phyloP scores from a whole-genome alignment of 2,113 vertebrate species.

The Callorhinus ursinus region DNA sequence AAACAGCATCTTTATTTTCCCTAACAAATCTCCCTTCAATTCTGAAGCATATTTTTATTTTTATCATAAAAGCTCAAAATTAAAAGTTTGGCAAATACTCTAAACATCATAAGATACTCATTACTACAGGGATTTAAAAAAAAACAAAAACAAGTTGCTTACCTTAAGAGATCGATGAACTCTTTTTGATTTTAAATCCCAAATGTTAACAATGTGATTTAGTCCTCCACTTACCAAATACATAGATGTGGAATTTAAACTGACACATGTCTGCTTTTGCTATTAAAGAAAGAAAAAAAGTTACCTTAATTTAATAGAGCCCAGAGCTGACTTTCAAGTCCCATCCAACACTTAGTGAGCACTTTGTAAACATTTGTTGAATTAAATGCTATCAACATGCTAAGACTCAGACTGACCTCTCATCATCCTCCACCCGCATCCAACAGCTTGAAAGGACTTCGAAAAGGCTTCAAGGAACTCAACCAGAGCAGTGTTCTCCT shows the following conservation, averaged over 20 bases:
- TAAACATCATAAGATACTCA: not conserved
- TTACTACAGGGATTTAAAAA: not conserved
- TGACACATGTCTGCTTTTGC: conserved; percentile 95
- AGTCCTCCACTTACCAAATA: conserved; percentile 94
- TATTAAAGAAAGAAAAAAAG: conserved; percentile 76
- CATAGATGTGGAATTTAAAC: conserved; percentile 92
- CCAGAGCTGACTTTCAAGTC: not conserved
- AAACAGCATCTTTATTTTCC: not conserved
- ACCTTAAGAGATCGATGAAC: conserved; percentile 94
- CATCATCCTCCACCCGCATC: not conserved
- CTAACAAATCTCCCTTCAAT: not conserved
- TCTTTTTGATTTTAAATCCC: conserved; percentile 96
- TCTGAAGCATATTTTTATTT: conserved; percentile 46
- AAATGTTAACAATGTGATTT: conserved; percentile 94
- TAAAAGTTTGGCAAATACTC: conserved; percentile 5
- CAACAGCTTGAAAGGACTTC: not conserved
- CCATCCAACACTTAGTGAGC: not conserved
- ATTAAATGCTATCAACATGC: not conserved
- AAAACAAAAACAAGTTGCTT: conserved; percentile 51
- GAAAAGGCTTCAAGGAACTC: not conserved
- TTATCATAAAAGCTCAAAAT: conserved; percentile 52
- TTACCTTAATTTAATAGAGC: not conserved
- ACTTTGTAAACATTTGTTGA: not conserved
- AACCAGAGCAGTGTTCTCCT: not conserved
- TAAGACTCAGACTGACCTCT: not conserved